phyloP scores from a whole-genome alignment of 2,888 invertebrate species.

The Autographa gamma region DNA sequence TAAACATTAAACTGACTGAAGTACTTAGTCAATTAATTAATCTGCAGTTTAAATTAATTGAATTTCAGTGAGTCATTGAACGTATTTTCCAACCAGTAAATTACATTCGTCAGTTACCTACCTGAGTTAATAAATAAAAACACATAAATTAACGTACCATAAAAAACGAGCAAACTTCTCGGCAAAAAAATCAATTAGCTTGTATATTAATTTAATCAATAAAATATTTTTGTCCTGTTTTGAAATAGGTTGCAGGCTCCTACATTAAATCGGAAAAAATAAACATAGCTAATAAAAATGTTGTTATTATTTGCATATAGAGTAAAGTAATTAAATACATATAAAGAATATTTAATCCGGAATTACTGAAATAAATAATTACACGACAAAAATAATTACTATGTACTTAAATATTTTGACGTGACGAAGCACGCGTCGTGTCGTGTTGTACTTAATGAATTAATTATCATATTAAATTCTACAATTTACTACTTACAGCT shows the following conservation, averaged over 20 bases:
- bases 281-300: too few relatives aligned
- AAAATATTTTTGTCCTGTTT: too few relatives aligned
- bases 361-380: constrained; percentile 11
- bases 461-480: constrained; percentile 35
- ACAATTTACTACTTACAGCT: constrained; percentile 88
- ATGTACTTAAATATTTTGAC: constrained; percentile 25
- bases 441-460: constrained; percentile 31
- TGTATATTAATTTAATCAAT: too few relatives aligned
- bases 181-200: background rate
- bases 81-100: constrained; percentile 26
- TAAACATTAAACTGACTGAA: background rate
- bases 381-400: constrained; percentile 16
- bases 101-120: background rate
- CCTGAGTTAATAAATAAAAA: background rate
- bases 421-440: constrained; percentile 27
- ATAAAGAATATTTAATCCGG: constrained; percentile 9
- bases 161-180: background rate
- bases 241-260: too few relatives aligned
- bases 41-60: constrained; percentile 13
- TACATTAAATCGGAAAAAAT: too few relatives aligned
- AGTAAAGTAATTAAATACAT: background rate
- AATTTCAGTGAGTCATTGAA: constrained; percentile 37
- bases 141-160: background rate
- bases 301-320: too few relatives aligned
- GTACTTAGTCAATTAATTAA: background rate